These are phyloP conservation scores for Brachyhypopomus gauderio DNA, from an alignment of 2,113 vertebrate species.

Conservation along the genomic window DNA sequence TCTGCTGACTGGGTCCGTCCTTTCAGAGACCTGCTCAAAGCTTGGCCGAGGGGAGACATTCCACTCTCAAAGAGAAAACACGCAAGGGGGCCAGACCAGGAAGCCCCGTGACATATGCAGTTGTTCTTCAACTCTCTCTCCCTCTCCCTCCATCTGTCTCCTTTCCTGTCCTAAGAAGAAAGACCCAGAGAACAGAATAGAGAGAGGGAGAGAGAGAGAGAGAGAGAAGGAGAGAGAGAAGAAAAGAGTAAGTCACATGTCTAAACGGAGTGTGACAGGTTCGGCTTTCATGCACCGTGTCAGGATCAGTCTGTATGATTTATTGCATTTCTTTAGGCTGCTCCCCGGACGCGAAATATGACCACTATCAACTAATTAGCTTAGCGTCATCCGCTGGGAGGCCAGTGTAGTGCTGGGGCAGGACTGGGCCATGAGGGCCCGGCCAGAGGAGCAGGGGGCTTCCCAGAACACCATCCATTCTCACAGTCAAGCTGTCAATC, in stretches of 20 bases:
- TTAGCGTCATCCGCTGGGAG: conserved; percentile 67
- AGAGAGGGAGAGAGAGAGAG: conserved; percentile 5
- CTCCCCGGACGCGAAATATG: conserved; percentile 68
- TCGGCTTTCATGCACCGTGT: conserved; percentile 62
- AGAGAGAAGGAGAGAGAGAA: conserved; percentile 2
- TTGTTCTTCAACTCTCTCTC: conserved; percentile 62
- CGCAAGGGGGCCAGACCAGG: conserved; percentile 38
- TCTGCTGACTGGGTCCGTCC: conserved; percentile 49
- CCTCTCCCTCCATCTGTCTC: conserved; percentile 62
- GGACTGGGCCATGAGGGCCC: conserved; percentile 28
- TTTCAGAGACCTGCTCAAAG: conserved; percentile 54
- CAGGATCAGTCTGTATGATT: conserved; percentile 68
- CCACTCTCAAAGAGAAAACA: conserved; percentile 48
- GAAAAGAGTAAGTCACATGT: conserved; percentile 3
- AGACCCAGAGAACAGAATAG: conserved; percentile 32
- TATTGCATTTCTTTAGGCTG: conserved; percentile 62
- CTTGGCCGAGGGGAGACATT: conserved; percentile 53
- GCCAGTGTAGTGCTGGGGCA: conserved; percentile 28
- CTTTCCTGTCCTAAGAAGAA: conserved; percentile 48
- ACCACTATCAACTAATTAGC: conserved; percentile 68
- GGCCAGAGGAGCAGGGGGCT: conserved; percentile 33
- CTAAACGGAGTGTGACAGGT: conserved; percentile 55
- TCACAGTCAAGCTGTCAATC: conserved; percentile 60
- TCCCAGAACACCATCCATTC: conserved; percentile 53
- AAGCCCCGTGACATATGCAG: conserved; percentile 59